Conservation (phyloP, 2,888 invertebrate genomes). For the Erebia palarica region DNA sequence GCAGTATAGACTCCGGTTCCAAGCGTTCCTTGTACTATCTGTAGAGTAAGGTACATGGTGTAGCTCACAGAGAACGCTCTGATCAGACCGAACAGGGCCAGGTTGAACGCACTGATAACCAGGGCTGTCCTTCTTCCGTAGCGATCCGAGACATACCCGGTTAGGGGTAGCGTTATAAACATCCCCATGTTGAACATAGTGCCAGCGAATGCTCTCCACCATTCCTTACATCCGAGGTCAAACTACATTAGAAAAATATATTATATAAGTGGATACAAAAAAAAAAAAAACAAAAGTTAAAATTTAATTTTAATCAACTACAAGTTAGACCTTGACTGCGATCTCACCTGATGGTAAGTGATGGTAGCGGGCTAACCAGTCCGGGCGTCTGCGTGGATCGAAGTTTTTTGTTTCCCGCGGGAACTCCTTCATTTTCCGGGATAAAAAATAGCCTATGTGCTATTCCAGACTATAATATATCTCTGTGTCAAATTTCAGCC, state of each 20-base stretch:
- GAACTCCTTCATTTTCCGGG: no score
- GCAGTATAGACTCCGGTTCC: constrained; percentile 80
- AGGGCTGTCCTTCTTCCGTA: constrained; percentile 68
- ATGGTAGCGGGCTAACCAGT: no score
- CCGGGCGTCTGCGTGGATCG: no score
- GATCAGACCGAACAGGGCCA: constrained; percentile 73
- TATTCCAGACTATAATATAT: no score
- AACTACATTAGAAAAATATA: constrained; percentile 61
- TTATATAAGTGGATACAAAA: no score
- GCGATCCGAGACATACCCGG: constrained; percentile 84
- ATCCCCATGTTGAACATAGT: constrained; percentile 85
- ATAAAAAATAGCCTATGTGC: no score
- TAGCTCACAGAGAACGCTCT: constrained; percentile 82
- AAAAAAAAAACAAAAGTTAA: neutral
- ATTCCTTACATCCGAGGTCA: constrained; percentile 81
- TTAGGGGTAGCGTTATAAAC: constrained; percentile 83
- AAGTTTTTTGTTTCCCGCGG: no score
- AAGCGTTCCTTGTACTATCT: constrained; percentile 78
- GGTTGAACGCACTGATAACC: constrained; percentile 56
- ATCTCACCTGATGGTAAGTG: no score
- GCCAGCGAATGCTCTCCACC: constrained; percentile 85
- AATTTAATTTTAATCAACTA: no score
- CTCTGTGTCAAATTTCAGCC: no score
- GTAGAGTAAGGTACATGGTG: constrained; percentile 76
- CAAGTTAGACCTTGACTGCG: no score